These are phyloP conservation scores for Sorex fumeus DNA, from an alignment of 2,113 vertebrate genomes.

Conservation along the genomic window DNA sequence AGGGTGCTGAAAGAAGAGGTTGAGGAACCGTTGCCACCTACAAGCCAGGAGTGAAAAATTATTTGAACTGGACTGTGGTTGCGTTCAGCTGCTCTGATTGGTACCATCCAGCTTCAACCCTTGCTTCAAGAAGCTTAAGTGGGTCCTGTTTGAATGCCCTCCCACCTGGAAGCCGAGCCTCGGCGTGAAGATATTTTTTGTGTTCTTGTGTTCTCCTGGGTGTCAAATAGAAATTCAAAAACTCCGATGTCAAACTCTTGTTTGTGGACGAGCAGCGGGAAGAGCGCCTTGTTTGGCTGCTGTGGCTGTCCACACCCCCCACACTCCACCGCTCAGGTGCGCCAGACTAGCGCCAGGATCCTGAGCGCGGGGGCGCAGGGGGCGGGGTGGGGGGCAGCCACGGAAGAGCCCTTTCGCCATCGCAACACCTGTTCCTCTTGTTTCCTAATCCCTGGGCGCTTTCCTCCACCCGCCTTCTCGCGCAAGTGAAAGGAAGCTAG, in stretches of 20 bases:
- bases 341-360: slow-evolving; percentile 27
- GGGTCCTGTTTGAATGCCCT: slow-evolving; percentile 46
- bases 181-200: slow-evolving; percentile 30
- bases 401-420: slow-evolving; percentile 60
- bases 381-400: background rate
- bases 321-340: background rate
- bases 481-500: slow-evolving; percentile 68
- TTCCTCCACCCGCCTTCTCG: slow-evolving; percentile 57
- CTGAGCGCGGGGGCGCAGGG: background rate
- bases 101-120: slow-evolving; percentile 20
- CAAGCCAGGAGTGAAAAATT: background rate
- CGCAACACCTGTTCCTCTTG: slow-evolving; percentile 76
- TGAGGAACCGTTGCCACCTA: background rate
- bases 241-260: slow-evolving; percentile 53
- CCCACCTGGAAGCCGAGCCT: slow-evolving; percentile 9
- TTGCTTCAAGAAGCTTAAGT: slow-evolving; percentile 38
- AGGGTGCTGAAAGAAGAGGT: background rate
- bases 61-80: background rate
- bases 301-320: background rate
- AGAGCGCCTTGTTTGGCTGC: slow-evolving; percentile 41
- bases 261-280: slow-evolving; percentile 29
- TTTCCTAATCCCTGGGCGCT: slow-evolving; percentile 66
- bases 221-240: slow-evolving; percentile 62
- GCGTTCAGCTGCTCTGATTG: background rate
- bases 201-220: slow-evolving; percentile 44